Evolutionary conservation across 30 jellyfish, hydroid and myxozoan species (phyloP).

Genomic region (Cassiopea andromeda): DNA sequence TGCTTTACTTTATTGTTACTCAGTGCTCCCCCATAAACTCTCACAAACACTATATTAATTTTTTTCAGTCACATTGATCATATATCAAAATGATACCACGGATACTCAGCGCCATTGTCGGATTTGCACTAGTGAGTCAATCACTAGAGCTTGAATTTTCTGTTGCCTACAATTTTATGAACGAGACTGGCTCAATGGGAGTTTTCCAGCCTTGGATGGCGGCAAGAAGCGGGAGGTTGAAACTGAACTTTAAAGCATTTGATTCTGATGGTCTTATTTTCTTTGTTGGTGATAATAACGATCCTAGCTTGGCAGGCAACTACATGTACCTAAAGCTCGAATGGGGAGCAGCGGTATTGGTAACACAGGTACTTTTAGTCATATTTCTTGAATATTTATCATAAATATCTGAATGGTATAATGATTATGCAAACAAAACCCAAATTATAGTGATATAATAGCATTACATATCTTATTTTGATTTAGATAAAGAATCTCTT

Average conservation of each 20-base stretch:
- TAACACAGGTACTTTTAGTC: conserved; percentile 39
- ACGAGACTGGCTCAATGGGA: conserved; percentile 55
- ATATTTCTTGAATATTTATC: background rate
- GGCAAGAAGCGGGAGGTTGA: conserved; percentile 66
- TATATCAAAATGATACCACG: background rate
- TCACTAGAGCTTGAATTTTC: conserved; percentile 30
- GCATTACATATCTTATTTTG: no score
- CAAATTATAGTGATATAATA: no score
- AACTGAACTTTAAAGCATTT: conserved; percentile 68
- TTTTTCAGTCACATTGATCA: background rate
- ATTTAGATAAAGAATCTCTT: no score
- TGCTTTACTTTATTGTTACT: no score
- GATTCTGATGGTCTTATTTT: conserved; percentile 68
- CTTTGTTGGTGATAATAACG: conserved; percentile 62
- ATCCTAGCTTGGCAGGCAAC: conserved; percentile 57
- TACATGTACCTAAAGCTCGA: conserved; percentile 62
- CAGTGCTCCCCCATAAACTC: no score
- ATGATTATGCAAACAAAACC: no score
- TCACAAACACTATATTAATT: no score
- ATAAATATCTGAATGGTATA: no score
- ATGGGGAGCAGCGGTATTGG: conserved; percentile 66
- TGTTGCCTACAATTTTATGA: conserved; percentile 39
- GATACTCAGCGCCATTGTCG: background rate
- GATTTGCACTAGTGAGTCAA: background rate
- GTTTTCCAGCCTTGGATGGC: conserved; percentile 74